These are phyloP conservation scores for Eulacestoma nigropectus DNA, from an alignment of 2,113 vertebrate genomes.

Conservation along the genomic window DNA sequence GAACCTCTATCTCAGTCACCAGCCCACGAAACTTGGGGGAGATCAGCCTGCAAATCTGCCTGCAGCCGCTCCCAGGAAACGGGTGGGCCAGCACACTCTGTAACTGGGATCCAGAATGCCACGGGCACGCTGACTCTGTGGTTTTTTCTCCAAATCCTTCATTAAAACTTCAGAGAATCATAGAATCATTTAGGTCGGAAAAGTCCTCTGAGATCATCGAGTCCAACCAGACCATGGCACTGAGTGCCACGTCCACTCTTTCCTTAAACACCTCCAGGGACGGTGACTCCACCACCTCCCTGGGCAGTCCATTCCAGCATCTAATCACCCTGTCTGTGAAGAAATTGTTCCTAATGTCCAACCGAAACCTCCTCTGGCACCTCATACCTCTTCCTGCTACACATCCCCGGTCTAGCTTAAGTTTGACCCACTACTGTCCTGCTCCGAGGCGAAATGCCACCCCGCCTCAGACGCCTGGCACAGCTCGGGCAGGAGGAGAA, in stretches of 20 bases:
- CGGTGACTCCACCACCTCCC: neutral
- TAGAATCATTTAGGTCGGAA: neutral
- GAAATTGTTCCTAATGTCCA: neutral
- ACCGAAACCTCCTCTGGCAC: neutral
- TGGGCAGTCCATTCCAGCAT: too few relatives aligned
- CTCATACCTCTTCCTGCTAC: neutral
- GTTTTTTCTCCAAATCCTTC: neutral
- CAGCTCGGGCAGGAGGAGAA: neutral
- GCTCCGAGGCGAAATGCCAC: fast-evolving
- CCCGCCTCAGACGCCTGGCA: neutral
- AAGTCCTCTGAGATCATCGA: neutral
- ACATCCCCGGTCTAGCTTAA: fast-evolving
- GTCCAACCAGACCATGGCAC: neutral
- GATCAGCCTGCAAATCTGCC: neutral
- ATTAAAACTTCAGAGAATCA: neutral
- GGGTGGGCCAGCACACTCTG: fast-evolving
- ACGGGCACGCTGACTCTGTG: fast-evolving
- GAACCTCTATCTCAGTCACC: fast-evolving
- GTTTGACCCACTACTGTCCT: fast-evolving
- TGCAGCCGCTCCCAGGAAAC: fast-evolving
- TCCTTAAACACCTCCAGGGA: neutral
- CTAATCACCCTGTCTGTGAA: neutral
- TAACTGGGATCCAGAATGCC: fast-evolving
- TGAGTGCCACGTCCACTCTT: neutral
- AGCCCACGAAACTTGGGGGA: fast-evolving